phyloP scores from a whole-genome alignment of 2,113 vertebrate species.

The Toxotes chatareus region DNA sequence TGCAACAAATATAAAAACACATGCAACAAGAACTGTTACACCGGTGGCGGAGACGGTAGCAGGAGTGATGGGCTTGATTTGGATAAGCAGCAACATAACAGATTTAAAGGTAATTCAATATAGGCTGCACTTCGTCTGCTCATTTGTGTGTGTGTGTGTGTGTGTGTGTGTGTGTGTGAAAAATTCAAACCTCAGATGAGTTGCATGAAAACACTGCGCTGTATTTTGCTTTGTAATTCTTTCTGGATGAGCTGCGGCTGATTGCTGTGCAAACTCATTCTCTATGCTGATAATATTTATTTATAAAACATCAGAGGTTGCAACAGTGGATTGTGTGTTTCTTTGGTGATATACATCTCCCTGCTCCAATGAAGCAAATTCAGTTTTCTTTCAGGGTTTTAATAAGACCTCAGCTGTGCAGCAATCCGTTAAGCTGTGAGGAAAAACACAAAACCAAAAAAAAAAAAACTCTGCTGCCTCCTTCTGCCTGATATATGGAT shows the following conservation, averaged over 20 bases:
- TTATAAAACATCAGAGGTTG: conserved; percentile 11
- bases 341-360: conserved; percentile 20
- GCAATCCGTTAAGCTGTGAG: conserved; percentile 32
- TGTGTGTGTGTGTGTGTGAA: neutral
- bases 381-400: conserved; percentile 24
- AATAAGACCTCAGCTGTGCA: conserved; percentile 24
- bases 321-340: conserved; percentile 7
- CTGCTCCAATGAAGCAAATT: neutral
- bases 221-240: neutral
- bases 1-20: neutral
- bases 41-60: too few species aligned
- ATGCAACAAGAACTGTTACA: too few species aligned
- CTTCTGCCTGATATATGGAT: conserved; percentile 39
- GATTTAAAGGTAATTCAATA: too few species aligned
- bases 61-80: too few species aligned
- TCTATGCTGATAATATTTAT: neutral
- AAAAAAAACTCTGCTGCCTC: neutral
- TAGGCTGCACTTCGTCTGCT: too few species aligned
- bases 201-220: neutral
- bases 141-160: too few species aligned
- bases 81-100: too few species aligned
- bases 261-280: neutral
- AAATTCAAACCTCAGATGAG: neutral
- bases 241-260: neutral
- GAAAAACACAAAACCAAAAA: too few species aligned